phyloP scores from a whole-genome alignment of 2,888 invertebrate species.

The Patella caerulea region DNA sequence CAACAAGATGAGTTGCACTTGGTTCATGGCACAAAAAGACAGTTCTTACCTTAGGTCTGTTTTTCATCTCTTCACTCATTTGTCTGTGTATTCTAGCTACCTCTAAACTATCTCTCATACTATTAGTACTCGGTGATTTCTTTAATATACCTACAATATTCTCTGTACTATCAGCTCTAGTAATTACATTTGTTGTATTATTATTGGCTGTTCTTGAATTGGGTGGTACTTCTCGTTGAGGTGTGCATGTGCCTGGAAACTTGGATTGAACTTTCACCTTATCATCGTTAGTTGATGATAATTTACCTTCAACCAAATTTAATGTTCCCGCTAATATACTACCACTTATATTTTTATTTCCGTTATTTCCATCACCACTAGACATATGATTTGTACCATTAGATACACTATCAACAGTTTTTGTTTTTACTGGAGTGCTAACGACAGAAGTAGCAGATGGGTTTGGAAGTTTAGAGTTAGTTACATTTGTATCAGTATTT shows the following conservation, averaged over 20 bases:
- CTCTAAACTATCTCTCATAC: constrained; percentile 58
- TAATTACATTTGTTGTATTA: constrained; percentile 37
- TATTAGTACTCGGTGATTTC: constrained; percentile 46
- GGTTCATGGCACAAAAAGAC: no score
- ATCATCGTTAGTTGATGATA: neutral
- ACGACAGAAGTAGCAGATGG: neutral
- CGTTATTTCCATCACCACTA: neutral
- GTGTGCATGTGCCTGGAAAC: neutral
- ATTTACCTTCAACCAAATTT: neutral
- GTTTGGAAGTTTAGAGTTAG: neutral
- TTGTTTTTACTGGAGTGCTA: neutral
- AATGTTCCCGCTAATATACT: neutral
- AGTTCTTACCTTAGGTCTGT: constrained; percentile 11
- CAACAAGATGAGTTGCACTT: no score
- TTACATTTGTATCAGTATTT: neutral
- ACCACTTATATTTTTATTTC: neutral
- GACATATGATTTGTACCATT: neutral
- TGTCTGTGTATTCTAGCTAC: constrained; percentile 44
- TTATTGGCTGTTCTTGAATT: no score
- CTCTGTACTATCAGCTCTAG: constrained; percentile 36
- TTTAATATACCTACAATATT: constrained; percentile 38
- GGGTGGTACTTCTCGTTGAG: neutral
- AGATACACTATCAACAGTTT: neutral
- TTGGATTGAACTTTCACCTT: neutral
- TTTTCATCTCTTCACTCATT: neutral